Base-by-base conservation (phyloP, 2,888 invertebrate species). In the Callinectes sapidus region DNA sequence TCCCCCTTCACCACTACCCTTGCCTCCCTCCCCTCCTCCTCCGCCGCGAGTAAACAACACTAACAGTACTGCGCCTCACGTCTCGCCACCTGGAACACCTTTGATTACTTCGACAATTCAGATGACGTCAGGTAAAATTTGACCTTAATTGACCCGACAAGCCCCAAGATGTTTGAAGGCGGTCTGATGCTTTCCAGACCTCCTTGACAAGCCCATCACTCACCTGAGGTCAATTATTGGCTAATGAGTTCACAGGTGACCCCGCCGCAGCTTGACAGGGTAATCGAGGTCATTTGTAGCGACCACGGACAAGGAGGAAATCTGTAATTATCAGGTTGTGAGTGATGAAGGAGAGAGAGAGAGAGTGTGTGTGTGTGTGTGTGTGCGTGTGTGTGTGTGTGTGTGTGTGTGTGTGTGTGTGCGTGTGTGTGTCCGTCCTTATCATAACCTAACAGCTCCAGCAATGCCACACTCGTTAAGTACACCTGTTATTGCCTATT, bases 171-270 rank as follows among this genome's bases (percentile, higher is more conserved):
- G 87, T 54, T 35, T n/a, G n/a, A 48, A 87, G 89, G 39, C n/a
- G n/a, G 48, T 35, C 39, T 89, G 89, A 89, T 35, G 28, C 77
- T 89, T 77, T 32, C 77, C 77, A 77, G 77, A 39, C 90, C 86
- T 23, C 91, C 91, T 71, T 71, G 91, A n/a, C 91, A 66, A 55
- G 32, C 23, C 91, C 42, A 91, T 91, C 91, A 91, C 71, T 91
- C 91, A 91, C 77, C 77, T 81, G 77, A 54, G 88, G 77, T 91
- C 88, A 87, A 87, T 87, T 91, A 66, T 28, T 42, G 88, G 48
- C 86, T 91, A 91, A 91, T 91, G 91, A 91, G 91, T 91, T 91
- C 91, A 91, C 91, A 91, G 81, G 88, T 81, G 88, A 91, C 91
- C 71, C 88, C 91, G 71, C 87, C 91, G 54, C 28, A 88, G n/a